Percentiles rank a stretch among this genome's conserved stretches.
Evolutionary conservation across 2,113 vertebrate species (phyloP).

Genomic region (Poeciliopsis prolifica): DNA sequence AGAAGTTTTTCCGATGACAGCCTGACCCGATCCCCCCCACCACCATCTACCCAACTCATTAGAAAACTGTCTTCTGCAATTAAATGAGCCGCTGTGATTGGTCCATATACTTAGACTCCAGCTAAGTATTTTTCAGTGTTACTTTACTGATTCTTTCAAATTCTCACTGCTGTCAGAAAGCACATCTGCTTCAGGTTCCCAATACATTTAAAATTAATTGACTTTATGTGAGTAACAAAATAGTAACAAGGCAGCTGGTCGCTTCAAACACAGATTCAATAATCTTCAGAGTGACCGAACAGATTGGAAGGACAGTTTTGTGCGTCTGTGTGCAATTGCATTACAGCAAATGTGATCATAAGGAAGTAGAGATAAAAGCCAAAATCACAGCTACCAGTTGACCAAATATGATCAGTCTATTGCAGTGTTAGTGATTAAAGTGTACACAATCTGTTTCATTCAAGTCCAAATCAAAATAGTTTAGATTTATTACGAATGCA

Average conservation of each 20-base stretch:
- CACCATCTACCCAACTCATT: slow-evolving; percentile 32
- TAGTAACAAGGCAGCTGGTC: slow-evolving; percentile 26
- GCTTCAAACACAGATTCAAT: slow-evolving; percentile 50
- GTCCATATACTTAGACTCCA: slow-evolving; percentile 12
- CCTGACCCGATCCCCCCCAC: slow-evolving; percentile 33
- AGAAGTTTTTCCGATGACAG: slow-evolving; percentile 35
- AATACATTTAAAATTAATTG: slow-evolving; percentile 22
- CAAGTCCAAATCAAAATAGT: no score
- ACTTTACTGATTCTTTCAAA: slow-evolving; percentile 31
- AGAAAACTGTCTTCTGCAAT: slow-evolving; percentile 50
- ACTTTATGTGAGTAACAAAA: slow-evolving; percentile 11
- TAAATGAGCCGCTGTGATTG: slow-evolving; percentile 37
- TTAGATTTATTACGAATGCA: no score
- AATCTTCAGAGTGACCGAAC: slow-evolving; percentile 39
- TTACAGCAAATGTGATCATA: not conserved
- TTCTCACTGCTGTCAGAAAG: slow-evolving; percentile 11
- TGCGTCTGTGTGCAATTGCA: not conserved
- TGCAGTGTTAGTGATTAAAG: not conserved
- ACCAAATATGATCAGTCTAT: no score
- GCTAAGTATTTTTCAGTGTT: slow-evolving; percentile 18
- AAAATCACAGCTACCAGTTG: no score
- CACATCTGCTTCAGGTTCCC: slow-evolving; percentile 9
- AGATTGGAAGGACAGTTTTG: slow-evolving; percentile 14
- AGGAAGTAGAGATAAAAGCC: not conserved
- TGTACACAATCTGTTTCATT: not conserved